Base-by-base conservation (phyloP, 2,113 vertebrate species). In the Osmerus mordax region DNA sequence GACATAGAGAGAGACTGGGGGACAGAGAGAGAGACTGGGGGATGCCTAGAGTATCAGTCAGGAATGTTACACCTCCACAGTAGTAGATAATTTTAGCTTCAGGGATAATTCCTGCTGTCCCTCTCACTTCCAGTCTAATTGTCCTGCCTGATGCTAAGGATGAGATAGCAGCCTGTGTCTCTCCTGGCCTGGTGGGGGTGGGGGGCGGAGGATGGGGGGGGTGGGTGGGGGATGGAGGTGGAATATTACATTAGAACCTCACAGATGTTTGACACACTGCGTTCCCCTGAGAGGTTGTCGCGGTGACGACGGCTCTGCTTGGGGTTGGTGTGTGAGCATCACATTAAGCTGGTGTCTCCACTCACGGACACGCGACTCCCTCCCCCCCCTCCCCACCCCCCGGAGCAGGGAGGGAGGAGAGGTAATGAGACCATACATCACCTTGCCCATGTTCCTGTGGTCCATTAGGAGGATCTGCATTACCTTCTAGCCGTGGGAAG, bases 391-490 rank as follows among this genome's bases (percentile, higher is more conserved):
- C 62, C 12, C 16, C 62, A 3, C 23, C 28, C 29, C 23, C 62
- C 28, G 41, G 41, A 55, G 65, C 55, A 5, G 5, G 60, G 56
- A n/a, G 19, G 55, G 2, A 56, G 59, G 6, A 61, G 59, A 18
- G 59, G 52, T 19, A 54, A 70, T 66, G 53, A 21, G 36, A 23
- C 23, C 18, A 65, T 70, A 62, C 32, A 52, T 65, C 74, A 70
- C 3, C 5, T 9, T 47, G 32, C 32, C 32, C 32, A 36, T 5
- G 32, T 47, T 47, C 41, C 41, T 47, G 41, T 54, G 28, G 19
- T 53, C 41, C 63, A 76, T 59, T 60, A 66, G 36, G 14, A 28
- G n/a, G 59, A 23, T 71, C 41, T 75, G 36, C 16, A 66, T 70
- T 19, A 55, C 60, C 61, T 62, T 32, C 54, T 8, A 19, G 28